Conservation (phyloP, 2,797 vertebrate species). For the Tauraco hartlaubi region DNA sequence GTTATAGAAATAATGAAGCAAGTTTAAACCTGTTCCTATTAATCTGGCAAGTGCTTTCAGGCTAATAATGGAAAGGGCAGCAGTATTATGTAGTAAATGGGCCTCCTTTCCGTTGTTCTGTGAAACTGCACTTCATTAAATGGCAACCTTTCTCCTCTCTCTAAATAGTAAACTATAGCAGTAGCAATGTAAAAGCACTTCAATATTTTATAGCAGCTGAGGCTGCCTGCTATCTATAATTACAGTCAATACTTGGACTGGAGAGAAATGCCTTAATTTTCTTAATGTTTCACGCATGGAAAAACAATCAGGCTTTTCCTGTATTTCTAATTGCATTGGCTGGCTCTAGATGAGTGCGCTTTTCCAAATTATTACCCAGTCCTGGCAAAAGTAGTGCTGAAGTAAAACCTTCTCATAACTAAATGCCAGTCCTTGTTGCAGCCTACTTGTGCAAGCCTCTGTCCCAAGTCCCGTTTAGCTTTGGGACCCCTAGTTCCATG, state of each 20-base stretch:
- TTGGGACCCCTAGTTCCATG: constrained; percentile 14
- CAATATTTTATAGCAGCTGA: constrained; percentile 65
- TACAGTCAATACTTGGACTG: constrained; percentile 70
- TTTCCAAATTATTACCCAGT: constrained; percentile 75
- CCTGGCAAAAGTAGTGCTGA: constrained; percentile 57
- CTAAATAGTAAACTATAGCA: constrained; percentile 71
- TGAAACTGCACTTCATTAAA: constrained; percentile 72
- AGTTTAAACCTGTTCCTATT: constrained; percentile 47
- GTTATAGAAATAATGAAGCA: constrained; percentile 24
- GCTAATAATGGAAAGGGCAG: constrained; percentile 57
- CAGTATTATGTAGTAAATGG: constrained; percentile 33
- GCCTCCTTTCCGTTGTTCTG: constrained; percentile 19
- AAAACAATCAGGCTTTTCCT: constrained; percentile 75
- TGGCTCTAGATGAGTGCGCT: constrained; percentile 50
- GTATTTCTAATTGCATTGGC: constrained; percentile 72
- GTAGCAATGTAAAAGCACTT: constrained; percentile 54
- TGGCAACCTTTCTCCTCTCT: constrained; percentile 24
- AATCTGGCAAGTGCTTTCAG: constrained; percentile 51
- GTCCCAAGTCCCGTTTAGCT: constrained; percentile 23
- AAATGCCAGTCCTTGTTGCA: constrained; percentile 37
- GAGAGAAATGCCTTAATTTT: constrained; percentile 75
- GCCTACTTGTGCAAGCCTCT: constrained; percentile 43
- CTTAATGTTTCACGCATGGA: constrained; percentile 78
- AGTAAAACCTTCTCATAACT: constrained; percentile 48
- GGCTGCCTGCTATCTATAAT: constrained; percentile 74